A percentile compares a stretch with the other conserved stretches of the same genome.
These are phyloP conservation scores for Chionodraco myersi DNA, from an alignment of 2,113 vertebrate species.

Conservation along the genomic window DNA sequence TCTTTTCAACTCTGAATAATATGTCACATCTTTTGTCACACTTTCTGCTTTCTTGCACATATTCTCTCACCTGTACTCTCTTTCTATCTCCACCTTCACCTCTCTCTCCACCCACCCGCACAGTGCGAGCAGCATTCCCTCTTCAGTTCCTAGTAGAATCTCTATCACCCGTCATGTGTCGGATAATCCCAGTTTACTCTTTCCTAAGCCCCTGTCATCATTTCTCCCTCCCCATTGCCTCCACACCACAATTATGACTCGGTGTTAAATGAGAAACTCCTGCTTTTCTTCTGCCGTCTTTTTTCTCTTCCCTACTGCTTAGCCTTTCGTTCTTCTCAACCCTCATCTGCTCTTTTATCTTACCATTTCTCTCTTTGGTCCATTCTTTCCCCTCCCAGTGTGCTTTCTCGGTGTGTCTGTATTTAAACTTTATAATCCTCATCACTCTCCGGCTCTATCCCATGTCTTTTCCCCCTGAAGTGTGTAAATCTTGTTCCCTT, in stretches of 20 bases:
- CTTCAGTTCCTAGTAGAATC: conserved; percentile 51
- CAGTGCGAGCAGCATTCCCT: conserved; percentile 39
- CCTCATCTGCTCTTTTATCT: conserved; percentile 64
- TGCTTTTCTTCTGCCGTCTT: conserved; percentile 78
- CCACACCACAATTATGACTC: conserved; percentile 58
- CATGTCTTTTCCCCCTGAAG: conserved; percentile 76
- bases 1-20: conserved; percentile 49
- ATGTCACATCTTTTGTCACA: conserved; percentile 64
- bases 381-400: conserved; percentile 53
- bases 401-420: conserved; percentile 64
- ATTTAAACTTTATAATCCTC: conserved; percentile 82
- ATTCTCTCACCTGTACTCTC: conserved; percentile 56
- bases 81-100: conserved; percentile 39
- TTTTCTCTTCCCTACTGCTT: conserved; percentile 21
- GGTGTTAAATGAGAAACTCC: conserved; percentile 67
- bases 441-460: conserved; percentile 74
- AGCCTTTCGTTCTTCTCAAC: not conserved
- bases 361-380: conserved; percentile 35
- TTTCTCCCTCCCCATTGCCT: conserved; percentile 48
- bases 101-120: conserved; percentile 28
- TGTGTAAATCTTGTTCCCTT: conserved; percentile 74
- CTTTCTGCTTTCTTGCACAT: conserved; percentile 37
- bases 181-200: conserved; percentile 80
- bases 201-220: conserved; percentile 73
- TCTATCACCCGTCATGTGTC: conserved; percentile 63